Evolutionary conservation across 2,888 invertebrate species (phyloP), one percentile per base, ranked within the genome.

Genomic region (Cephalotes varians): DNA sequence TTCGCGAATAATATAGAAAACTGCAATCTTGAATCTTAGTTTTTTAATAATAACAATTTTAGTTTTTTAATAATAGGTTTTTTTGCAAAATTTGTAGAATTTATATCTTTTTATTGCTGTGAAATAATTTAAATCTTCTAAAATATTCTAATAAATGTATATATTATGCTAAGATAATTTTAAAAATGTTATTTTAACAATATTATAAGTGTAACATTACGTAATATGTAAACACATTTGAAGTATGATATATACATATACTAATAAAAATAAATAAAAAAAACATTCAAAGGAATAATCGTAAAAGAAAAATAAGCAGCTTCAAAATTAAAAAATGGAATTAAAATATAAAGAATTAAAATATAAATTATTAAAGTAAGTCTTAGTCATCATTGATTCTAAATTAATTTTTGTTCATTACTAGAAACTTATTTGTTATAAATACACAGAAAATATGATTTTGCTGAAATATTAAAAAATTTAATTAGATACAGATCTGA

Each of bases 231-330:
- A 34, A 34, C 5, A 34, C 5, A 34, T 34, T 34, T 34, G 34
- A 34, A 34, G n/a, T n/a, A n/a, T n/a, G n/a, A n/a, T n/a, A n/a
- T n/a, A n/a, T n/a, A n/a, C n/a, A n/a, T n/a, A 25, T 31, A 65
- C 15, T 62, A 15, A 62, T 62, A 64, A 40, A 47, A n/a, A 31
- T n/a, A 67, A 67, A n/a, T n/a, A n/a, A n/a, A n/a, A n/a, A n/a
- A n/a, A 31, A 67, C 7, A 15, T 0, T 67, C 6, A n/a, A 31
- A 10, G 28, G 2, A 40, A 65, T 47, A 65, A 44, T 47, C 10
- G 1, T 34, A 34, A 34, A 60, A 25, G n/a, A 37, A 62, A 37
- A 21, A 21, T 25, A 40, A 64, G 0, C 9, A 49, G 18, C 7
- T 69, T 9, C 2, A 7, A 51, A 4, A 67, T n/a, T 25, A 15